Base-by-base conservation (phyloP, 2,113 vertebrate genomes). In the Panurus biarmicus region DNA sequence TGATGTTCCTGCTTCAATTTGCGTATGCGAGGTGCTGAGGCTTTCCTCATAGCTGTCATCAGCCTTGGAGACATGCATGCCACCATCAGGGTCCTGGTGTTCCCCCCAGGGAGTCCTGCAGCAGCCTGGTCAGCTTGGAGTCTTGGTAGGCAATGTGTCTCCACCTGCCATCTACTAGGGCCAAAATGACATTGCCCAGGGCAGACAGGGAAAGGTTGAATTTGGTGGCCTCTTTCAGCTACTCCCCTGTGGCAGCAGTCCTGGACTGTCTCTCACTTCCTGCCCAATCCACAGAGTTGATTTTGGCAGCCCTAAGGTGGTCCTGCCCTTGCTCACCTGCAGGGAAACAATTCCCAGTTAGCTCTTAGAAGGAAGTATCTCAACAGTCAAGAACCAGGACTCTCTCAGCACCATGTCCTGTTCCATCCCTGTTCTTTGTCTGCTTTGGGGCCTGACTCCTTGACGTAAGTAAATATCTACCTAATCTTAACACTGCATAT, bases 101-200 rank as follows among this genome's bases (percentile, higher is more conserved):
- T 99, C 23, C 99, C 98, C 98, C 98, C 18, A 99, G 98, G 0
- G 99, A 99, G 96, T 99, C 99, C 96, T 99, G 99, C 77, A 99
- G 98, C 93, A 99, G 97, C 54, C 99, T 97, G 4, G 98, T 99
- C 75, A 99, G 98, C 95, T 99, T 99, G 10, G 99, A 99, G 97
- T 99, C 99, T 5, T 98, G 78, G 97, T 98, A 99, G 44, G 98
- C 99, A 74, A 99, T 94, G 89, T 99, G 98, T 12, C 96, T 98
- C 74, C 98, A 98, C 85, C 98, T 98, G 12, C 98, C 98, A 1
- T 98, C 98, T 18, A 98, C 98, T 93, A 99, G 97, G 4, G 98
- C 99, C 0, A 98, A 99, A 97, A 99, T 99, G 97, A 99, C 98
- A 0, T 99, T 99, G 60, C 99, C 98, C 96, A 99, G 96, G 2